Evolutionary conservation across 2,888 invertebrate genomes (phyloP), one percentile per base, ranked within the genome.

Genomic region (Polymixis lichenea): DNA sequence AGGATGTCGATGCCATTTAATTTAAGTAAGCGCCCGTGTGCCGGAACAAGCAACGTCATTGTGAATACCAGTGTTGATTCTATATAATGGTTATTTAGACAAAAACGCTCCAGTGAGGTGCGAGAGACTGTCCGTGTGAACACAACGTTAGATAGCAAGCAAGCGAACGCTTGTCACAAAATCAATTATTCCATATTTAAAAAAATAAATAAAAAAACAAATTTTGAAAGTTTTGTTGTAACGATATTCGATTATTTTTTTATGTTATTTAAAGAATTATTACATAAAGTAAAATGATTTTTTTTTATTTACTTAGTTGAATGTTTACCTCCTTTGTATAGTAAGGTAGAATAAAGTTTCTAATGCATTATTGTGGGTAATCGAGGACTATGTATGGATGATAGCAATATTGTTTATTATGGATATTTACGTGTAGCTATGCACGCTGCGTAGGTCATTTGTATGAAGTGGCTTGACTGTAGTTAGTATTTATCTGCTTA

Each of bases 1-100:
- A 94, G 93, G 94, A 95, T 93, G 91, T 94, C 92, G 95, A 96
- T 96, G 96, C 96, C 96, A 96, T 96, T 95, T 96, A 95, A 94
- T 93, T 93, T 96, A 95, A 95, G 95, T 94, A 95, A 93, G 93
- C 93, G 95, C 92, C 93, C 94, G 94, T 90, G 94, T 92, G 94
- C 93, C 91, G 93, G 93, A 92, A 90, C 89, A 91, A 90, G 89
- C 89, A 90, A 91, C 90, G 88, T 89, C 88, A 90, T 90, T 89
- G 94, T 92, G 93, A 92, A 88, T 88, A 92, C 93, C 93, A 93
- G 95, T 95, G 94, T 93, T 91, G 91, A 89, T 87, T 87, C 85
- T 85, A 75, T 83, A 79, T 75, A 84, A 86, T 84, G 88, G 87
- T 86, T 77, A 85, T 71, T 82, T 88, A 83, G 83, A 83, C 88